phyloP scores from a whole-genome alignment of 53 echinoderm and acorn worm species.

The Pentamera pediparva region DNA sequence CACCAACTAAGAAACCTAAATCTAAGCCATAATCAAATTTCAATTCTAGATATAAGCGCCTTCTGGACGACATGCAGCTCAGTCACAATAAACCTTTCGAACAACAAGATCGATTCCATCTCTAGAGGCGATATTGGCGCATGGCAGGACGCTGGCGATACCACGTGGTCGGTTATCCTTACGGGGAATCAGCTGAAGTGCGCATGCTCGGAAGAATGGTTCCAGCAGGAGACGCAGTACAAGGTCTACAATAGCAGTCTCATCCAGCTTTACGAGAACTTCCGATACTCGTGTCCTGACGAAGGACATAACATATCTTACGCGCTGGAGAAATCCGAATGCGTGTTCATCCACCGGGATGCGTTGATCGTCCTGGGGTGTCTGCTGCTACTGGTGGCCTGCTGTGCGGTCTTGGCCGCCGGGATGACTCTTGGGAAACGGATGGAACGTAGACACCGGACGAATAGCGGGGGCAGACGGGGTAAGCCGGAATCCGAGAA shows the following conservation, averaged over 20 bases:
- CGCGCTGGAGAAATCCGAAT: not conserved
- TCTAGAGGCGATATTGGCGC: not conserved
- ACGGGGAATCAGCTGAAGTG: not conserved
- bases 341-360: not conserved
- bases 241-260: not conserved
- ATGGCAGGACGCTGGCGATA: not conserved
- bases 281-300: not conserved
- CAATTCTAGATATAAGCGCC: not conserved
- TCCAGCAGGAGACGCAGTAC: not conserved
- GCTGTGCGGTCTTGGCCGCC: constrained; percentile 8
- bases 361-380: not conserved
- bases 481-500: not conserved
- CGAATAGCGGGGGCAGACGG: not conserved
- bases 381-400: not conserved
- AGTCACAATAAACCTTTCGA: not conserved
- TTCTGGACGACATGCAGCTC: constrained; percentile 4
- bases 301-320: not conserved
- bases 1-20: not conserved
- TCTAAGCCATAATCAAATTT: constrained; percentile 7
- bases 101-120: not conserved
- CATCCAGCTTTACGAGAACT: constrained; percentile 3
- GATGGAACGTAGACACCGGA: not conserved
- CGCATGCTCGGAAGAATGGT: constrained; percentile 21
- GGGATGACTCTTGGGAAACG: constrained; percentile 3
- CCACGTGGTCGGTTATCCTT: not conserved